Evolutionary conservation across 2,888 invertebrate species (phyloP).

Genomic region (Ormyrus pomaceus): DNA sequence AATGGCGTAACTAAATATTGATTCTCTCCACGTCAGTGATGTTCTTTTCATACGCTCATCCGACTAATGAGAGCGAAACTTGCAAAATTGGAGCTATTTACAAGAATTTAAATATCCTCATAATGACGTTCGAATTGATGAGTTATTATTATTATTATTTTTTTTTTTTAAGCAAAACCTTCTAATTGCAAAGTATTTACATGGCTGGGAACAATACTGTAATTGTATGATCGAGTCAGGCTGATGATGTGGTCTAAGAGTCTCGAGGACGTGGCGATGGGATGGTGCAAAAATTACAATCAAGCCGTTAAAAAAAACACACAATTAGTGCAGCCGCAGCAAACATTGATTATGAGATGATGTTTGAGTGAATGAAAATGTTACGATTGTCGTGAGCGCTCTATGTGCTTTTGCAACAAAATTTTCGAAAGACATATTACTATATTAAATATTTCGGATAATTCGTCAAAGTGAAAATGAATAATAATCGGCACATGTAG

Average conservation of each 20-base stretch:
- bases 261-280: slow-evolving; percentile 63
- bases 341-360: slow-evolving; percentile 69
- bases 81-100: no score
- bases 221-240: slow-evolving; percentile 17
- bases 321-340: slow-evolving; percentile 72
- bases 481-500: background rate
- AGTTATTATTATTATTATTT: no score
- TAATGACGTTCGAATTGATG: no score
- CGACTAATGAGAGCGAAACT: no score
- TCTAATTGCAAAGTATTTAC: no score
- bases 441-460: slow-evolving; percentile 1
- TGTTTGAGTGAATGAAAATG: slow-evolving; percentile 39
- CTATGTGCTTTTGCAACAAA: slow-evolving; percentile 29
- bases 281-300: slow-evolving; percentile 62
- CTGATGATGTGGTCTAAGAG: slow-evolving; percentile 42
- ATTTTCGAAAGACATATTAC: background rate
- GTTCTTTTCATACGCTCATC: no score
- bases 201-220: no score
- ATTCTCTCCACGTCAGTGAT: no score
- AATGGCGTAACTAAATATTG: no score
- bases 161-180: no score
- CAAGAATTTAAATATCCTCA: no score
- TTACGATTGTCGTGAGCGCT: slow-evolving; percentile 59
- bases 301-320: slow-evolving; percentile 72
- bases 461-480: slow-evolving; percentile 7